phyloP scores from a whole-genome alignment of 1,140 invertebrate species.

The Cardiocondyla obscurior region DNA sequence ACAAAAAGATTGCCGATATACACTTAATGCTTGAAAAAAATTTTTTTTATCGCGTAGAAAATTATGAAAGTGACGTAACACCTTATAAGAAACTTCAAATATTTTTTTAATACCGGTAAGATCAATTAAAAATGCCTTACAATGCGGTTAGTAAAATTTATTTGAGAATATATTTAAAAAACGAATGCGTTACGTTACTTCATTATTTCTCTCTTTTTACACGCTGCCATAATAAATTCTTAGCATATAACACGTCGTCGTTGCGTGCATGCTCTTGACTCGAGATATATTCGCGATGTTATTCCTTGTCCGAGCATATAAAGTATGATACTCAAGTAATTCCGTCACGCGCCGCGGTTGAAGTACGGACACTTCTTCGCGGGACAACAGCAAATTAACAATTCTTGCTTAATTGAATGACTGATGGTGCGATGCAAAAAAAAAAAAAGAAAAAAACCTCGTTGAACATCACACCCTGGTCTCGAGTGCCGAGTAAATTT shows the following conservation, averaged over 20 bases:
- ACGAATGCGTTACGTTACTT: not conserved
- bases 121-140: not conserved
- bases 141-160: too few relatives aligned
- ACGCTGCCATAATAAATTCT: not conserved
- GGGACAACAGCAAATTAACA: slow-evolving; percentile 75
- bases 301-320: slow-evolving; percentile 54
- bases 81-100: not conserved
- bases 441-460: slow-evolving; percentile 66
- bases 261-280: not conserved
- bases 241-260: not conserved
- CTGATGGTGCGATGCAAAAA: slow-evolving; percentile 69
- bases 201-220: not conserved
- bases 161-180: not conserved
- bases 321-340: slow-evolving; percentile 66
- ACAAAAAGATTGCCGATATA: not conserved
- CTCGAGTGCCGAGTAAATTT: slow-evolving; percentile 71
- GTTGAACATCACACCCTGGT: slow-evolving; percentile 58
- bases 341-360: slow-evolving; percentile 20
- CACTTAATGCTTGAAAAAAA: too few relatives aligned
- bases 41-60: too few relatives aligned
- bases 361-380: slow-evolving; percentile 54
- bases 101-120: not conserved
- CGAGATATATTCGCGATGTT: slow-evolving; percentile 44
- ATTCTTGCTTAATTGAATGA: slow-evolving; percentile 79
- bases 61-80: not conserved